These are phyloP conservation scores for Petroica traversi DNA, from an alignment of 2,113 vertebrate species.

Conservation along the genomic window DNA sequence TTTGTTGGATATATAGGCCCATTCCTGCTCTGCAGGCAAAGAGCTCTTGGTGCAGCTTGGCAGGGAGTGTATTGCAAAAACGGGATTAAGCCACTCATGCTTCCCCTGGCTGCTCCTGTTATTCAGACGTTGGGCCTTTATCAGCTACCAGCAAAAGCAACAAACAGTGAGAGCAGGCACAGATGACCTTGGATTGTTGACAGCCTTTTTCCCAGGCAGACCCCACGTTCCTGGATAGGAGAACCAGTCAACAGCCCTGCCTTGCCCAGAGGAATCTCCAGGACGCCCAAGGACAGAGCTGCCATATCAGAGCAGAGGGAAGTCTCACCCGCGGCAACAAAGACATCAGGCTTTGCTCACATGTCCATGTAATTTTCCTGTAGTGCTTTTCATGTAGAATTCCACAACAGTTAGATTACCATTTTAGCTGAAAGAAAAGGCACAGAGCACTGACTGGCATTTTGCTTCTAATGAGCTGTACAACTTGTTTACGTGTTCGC, in stretches of 20 bases:
- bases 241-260: background rate
- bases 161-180: background rate
- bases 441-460: background rate
- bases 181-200: conserved; percentile 8
- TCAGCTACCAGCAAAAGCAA: conserved; percentile 24
- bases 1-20: background rate
- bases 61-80: background rate
- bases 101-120: background rate
- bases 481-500: background rate
- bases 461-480: background rate
- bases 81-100: background rate
- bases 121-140: background rate
- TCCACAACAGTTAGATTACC: background rate
- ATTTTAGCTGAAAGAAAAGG: background rate
- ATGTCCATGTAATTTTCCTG: background rate
- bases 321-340: background rate
- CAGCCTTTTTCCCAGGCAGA: background rate
- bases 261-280: background rate
- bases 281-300: background rate
- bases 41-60: background rate
- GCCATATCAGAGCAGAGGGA: background rate
- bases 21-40: background rate
- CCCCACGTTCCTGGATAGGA: background rate
- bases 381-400: background rate
- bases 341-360: background rate